Evolutionary conservation across 2,113 vertebrate species (phyloP).

Genomic region (Ophthalmolycus amberensis): DNA sequence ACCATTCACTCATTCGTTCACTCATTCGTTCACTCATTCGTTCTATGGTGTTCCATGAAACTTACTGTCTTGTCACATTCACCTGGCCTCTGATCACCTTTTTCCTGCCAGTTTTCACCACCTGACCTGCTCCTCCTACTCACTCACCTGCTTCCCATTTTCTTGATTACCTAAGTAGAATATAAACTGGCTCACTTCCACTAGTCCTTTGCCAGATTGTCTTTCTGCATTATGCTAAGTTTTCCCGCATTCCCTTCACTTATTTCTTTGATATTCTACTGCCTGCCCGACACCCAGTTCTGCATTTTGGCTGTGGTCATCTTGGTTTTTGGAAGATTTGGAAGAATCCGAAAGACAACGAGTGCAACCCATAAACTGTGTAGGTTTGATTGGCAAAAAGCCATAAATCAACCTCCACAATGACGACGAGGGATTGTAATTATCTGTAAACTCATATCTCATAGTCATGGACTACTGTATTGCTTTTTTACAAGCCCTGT

Average conservation of each 20-base stretch:
- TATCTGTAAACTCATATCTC: no score
- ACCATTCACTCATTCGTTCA: not conserved
- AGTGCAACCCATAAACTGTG: no score
- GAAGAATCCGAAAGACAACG: no score
- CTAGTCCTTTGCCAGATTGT: not conserved
- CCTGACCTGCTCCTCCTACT: not conserved
- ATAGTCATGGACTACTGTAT: no score
- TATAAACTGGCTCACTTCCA: not conserved
- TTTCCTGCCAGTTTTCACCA: not conserved
- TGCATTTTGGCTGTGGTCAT: not conserved
- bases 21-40: not conserved
- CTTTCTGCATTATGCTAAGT: not conserved
- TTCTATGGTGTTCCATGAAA: not conserved
- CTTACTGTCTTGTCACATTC: not conserved
- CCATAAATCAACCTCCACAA: no score
- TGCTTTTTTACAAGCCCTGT: no score
- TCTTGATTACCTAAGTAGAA: not conserved
- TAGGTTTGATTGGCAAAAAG: no score
- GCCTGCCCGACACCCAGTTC: not conserved
- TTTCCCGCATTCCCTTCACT: not conserved
- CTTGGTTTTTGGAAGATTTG: no score
- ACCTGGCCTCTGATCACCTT: not conserved
- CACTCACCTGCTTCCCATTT: not conserved
- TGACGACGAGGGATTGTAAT: no score
- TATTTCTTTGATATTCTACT: not conserved